Evolutionary conservation across 2,113 vertebrate genomes (phyloP), one percentile per base, ranked within the genome.

Genomic region (Halichoerus grypus): DNA sequence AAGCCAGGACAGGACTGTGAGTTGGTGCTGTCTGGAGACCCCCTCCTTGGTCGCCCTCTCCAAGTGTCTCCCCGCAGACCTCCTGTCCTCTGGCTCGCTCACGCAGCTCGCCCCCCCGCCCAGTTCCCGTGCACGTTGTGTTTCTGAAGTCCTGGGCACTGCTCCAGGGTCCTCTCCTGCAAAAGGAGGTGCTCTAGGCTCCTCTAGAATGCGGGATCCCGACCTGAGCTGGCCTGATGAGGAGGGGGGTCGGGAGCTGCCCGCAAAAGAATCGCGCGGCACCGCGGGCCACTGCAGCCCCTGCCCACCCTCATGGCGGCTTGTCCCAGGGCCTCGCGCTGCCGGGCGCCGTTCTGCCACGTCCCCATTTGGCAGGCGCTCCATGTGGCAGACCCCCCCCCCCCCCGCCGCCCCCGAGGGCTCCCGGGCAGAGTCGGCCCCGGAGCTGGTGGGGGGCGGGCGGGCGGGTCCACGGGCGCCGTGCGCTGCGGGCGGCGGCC

Each of bases 401-500:
- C 6, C 10, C 22, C 14, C 7, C 6, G 7, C 22, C 51, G 3
- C 31, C 51, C 21, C 67, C 2, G 12, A n/a, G 83, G 84, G 13
- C 31, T n/a, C 63, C 46, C 77, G 1, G 36, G 42, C 18, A 18
- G 53, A 26, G 42, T 42, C 42, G 14, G 21, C 14, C 57, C 8
- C 4, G 26, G 19, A 26, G 51, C 42, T 39, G 57, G 57, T 57
- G 15, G 31, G n/a, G 74, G 57, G 18, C 39, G 28, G 89, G 74
- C 24, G 0, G 39, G 63, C 51, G 79, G 67, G 65, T 71, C 36
- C 18, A 42, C 22, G 13, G 67, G 46, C 36, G 18, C 36, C 10
- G 13, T 46, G 96, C 63, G 71, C 87, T 95, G 26, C 83, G 71
- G 82, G 9, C 49, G 26, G 77, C 59, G 77, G 82, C 97, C 97